Percentiles rank a stretch among this genome's conserved stretches.
These are phyloP conservation scores for Elachura formosa DNA, from an alignment of 2,113 vertebrate genomes.

Conservation along the genomic window DNA sequence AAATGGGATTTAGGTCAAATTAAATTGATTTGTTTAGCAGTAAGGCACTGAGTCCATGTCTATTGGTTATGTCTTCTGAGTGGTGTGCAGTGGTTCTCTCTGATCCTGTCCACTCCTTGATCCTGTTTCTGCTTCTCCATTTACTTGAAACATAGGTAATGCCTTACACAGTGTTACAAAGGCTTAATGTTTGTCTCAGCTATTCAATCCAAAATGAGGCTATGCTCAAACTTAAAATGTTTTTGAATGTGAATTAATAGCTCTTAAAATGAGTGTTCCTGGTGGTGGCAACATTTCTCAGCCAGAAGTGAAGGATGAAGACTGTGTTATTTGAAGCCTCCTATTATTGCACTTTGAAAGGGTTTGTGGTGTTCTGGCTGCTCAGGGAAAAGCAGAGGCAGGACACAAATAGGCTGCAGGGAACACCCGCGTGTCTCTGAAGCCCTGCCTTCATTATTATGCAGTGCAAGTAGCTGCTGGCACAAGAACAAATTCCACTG, in stretches of 20 bases:
- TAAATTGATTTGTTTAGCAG: accelerated
- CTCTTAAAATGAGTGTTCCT: not conserved
- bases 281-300: not conserved
- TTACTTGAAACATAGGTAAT: not conserved
- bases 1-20: not conserved
- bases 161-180: accelerated
- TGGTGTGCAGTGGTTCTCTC: not conserved
- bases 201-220: not conserved
- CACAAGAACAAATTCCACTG: conserved; percentile 71
- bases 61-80: accelerated
- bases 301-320: not conserved
- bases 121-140: not conserved
- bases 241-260: not conserved
- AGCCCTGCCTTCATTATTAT: conserved; percentile 72
- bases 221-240: not conserved
- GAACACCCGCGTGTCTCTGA: conserved; percentile 39
- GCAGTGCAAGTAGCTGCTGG: conserved; percentile 74
- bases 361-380: not conserved
- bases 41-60: accelerated
- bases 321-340: not conserved
- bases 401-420: not conserved
- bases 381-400: not conserved
- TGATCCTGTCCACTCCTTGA: not conserved
- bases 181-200: not conserved
- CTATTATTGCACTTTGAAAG: not conserved